Percentiles rank a stretch among this genome's conserved stretches.
Evolutionary conservation across 2,113 vertebrate species (phyloP).

Genomic region (Gallinago paraguaiae): DNA sequence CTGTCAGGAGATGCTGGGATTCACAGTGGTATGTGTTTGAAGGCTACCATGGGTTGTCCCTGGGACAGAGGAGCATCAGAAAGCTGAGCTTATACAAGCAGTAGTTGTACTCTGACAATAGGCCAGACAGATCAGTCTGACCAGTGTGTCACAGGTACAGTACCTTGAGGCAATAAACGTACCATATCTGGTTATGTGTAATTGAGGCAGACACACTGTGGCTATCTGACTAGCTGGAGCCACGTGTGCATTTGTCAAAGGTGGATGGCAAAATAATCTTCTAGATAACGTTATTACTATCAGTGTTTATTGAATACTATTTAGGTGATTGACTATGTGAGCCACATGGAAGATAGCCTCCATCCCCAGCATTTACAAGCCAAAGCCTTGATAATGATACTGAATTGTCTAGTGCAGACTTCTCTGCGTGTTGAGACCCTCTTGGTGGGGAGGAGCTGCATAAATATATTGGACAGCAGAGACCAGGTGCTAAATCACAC

Average conservation of each 20-base stretch:
- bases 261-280: background rate
- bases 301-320: background rate
- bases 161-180: background rate
- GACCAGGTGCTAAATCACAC: background rate
- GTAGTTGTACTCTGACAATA: background rate
- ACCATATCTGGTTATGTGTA: background rate
- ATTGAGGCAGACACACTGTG: background rate
- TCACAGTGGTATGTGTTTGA: background rate
- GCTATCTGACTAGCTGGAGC: background rate
- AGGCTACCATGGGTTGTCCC: background rate
- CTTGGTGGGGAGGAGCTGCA: background rate
- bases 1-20: background rate
- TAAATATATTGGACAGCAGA: background rate
- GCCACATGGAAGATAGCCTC: rapidly evolving
- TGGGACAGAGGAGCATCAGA: background rate
- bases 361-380: background rate
- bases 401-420: background rate
- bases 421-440: background rate
- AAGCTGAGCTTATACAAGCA: background rate
- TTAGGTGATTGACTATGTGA: background rate
- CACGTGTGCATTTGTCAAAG: background rate
- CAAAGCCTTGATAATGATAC: background rate
- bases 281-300: background rate
- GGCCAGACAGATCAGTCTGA: background rate
- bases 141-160: background rate